These are phyloP conservation scores for Artibeus jamaicensis DNA, from an alignment of 2,797 vertebrate species.

Conservation along the genomic window DNA sequence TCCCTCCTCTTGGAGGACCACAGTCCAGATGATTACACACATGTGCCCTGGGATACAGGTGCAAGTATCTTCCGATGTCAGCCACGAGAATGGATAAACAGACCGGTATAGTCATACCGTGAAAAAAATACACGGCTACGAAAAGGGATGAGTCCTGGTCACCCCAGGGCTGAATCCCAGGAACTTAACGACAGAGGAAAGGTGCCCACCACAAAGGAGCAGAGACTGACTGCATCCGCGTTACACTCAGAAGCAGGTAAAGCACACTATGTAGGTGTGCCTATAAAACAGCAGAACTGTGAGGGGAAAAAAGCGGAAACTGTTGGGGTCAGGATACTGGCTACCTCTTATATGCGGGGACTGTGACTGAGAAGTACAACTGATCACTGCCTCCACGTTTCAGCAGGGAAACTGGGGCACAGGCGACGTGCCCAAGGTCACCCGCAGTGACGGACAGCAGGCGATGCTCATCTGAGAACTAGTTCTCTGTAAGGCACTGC, in stretches of 20 bases:
- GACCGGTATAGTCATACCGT: neutral
- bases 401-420: neutral
- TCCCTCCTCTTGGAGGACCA: neutral
- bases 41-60: accelerated
- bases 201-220: neutral
- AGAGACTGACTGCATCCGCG: neutral
- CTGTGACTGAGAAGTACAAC: neutral
- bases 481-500: neutral
- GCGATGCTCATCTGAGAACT: neutral
- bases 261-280: neutral
- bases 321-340: neutral
- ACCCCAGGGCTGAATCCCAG: neutral
- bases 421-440: neutral
- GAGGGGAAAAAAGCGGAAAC: neutral
- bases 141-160: neutral
- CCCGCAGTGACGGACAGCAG: neutral
- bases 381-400: neutral
- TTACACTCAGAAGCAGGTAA: neutral
- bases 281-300: neutral
- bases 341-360: neutral
- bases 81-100: neutral
- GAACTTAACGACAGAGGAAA: neutral
- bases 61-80: neutral
- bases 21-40: neutral
- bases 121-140: neutral